Percentiles rank a stretch among this genome's conserved stretches.
phyloP scores from a whole-genome alignment of 2,113 vertebrate species.

The Brachionichthys hirsutus region DNA sequence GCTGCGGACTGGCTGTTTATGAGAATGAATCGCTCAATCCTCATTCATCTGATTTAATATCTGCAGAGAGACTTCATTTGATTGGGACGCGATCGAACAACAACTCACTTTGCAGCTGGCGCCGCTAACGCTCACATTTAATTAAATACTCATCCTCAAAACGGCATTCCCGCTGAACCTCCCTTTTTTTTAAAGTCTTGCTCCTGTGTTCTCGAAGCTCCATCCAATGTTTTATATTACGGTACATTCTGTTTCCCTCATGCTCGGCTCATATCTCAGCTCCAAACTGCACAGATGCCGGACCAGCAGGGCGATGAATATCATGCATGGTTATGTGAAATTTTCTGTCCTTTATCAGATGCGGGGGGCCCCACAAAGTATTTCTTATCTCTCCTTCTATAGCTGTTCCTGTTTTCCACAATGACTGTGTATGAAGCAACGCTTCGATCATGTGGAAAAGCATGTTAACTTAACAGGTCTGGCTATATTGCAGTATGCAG shows the following conservation, averaged over 20 bases:
- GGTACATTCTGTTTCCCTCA: background rate
- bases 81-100: slow-evolving; percentile 10
- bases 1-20: slow-evolving; percentile 26
- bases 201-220: slow-evolving; percentile 2
- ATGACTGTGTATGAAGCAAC: slow-evolving; percentile 24
- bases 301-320: slow-evolving; percentile 26
- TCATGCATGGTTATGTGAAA: slow-evolving; percentile 35
- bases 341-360: slow-evolving; percentile 16
- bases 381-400: slow-evolving; percentile 15
- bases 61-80: slow-evolving; percentile 21
- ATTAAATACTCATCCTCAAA: background rate
- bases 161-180: background rate
- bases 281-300: slow-evolving; percentile 33
- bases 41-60: slow-evolving; percentile 52
- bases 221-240: slow-evolving; percentile 12
- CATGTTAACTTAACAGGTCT: slow-evolving; percentile 59
- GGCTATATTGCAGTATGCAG: slow-evolving; percentile 33
- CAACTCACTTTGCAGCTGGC: background rate
- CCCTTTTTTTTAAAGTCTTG: slow-evolving; percentile 2
- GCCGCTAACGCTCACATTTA: background rate
- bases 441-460: slow-evolving; percentile 55
- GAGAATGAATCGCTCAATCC: slow-evolving; percentile 40
- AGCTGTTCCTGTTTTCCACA: slow-evolving; percentile 12
- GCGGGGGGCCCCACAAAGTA: slow-evolving; percentile 16
- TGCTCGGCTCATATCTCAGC: slow-evolving; percentile 2